Conservation (phyloP, 2,888 invertebrate genomes). For the Caenorhabditis sp. region DNA sequence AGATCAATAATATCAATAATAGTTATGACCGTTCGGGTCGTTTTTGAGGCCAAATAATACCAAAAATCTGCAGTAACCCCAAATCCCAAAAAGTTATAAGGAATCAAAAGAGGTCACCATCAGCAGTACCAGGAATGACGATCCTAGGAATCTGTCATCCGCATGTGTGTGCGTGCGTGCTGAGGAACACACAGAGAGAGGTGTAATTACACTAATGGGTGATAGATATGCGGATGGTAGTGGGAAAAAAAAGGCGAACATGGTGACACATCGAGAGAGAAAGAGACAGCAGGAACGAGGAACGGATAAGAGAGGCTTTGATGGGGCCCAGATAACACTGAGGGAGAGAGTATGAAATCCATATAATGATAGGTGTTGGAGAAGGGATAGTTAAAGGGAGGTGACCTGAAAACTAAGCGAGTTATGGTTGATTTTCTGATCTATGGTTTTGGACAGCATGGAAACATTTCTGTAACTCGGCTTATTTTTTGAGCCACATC, state of each 20-base stretch:
- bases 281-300: neutral
- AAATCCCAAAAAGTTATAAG: neutral
- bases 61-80: neutral
- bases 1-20: too few relatives aligned
- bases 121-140: too few relatives aligned
- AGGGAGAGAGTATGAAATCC: neutral
- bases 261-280: too few relatives aligned
- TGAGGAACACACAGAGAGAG: neutral
- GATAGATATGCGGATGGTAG: constrained; percentile 18
- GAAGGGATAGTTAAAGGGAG: too few relatives aligned
- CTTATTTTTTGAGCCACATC: too few relatives aligned
- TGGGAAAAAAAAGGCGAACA: neutral
- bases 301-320: neutral
- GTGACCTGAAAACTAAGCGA: too few relatives aligned
- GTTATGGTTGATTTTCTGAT: too few relatives aligned
- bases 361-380: neutral
- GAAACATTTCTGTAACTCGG: too few relatives aligned
- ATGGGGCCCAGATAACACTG: neutral
- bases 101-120: constrained; percentile 1
- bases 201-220: constrained; percentile 44
- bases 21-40: too few relatives aligned
- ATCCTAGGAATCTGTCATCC: neutral
- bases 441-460: too few relatives aligned
- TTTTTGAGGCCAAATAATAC: too few relatives aligned
- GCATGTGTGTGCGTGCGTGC: neutral